phyloP scores from a whole-genome alignment of 2,888 invertebrate genomes.

The Ariolimax columbianus region DNA sequence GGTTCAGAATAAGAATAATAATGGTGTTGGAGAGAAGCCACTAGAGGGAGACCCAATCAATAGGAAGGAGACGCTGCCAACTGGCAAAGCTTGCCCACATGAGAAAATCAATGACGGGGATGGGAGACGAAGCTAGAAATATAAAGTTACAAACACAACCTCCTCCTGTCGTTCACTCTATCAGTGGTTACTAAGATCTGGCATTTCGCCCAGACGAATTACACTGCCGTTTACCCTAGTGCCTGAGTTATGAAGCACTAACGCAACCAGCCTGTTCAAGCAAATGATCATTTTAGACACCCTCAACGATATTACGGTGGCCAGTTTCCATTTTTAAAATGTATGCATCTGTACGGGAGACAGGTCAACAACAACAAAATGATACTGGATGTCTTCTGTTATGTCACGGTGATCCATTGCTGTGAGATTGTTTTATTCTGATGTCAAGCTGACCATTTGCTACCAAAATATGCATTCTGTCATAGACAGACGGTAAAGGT shows the following conservation, averaged over 20 bases:
- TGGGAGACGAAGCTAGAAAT: neutral
- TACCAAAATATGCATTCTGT: too few species aligned
- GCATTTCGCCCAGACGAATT: neutral
- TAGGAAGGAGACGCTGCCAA: neutral
- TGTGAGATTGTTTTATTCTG: neutral
- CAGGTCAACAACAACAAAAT: neutral
- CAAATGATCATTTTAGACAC: constrained; percentile 8
- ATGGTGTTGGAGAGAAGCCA: constrained; percentile 13
- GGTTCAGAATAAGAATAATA: constrained; percentile 19
- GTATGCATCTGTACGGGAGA: neutral
- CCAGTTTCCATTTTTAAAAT: constrained; percentile 3
- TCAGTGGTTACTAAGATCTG: constrained; percentile 1
- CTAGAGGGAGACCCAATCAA: constrained; percentile 18
- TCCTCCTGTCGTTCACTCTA: neutral
- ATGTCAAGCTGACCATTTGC: neutral
- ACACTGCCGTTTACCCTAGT: neutral
- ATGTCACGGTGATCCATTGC: neutral
- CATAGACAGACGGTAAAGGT: too few species aligned
- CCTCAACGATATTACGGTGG: neutral
- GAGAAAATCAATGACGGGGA: constrained; percentile 31
- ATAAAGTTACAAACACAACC: too few species aligned
- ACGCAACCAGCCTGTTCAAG: neutral
- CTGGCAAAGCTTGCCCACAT: neutral
- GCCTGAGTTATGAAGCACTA: neutral
- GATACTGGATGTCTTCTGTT: neutral